These are phyloP conservation scores for Solea senegalensis DNA, from an alignment of 2,113 vertebrate genomes.

Conservation along the genomic window DNA sequence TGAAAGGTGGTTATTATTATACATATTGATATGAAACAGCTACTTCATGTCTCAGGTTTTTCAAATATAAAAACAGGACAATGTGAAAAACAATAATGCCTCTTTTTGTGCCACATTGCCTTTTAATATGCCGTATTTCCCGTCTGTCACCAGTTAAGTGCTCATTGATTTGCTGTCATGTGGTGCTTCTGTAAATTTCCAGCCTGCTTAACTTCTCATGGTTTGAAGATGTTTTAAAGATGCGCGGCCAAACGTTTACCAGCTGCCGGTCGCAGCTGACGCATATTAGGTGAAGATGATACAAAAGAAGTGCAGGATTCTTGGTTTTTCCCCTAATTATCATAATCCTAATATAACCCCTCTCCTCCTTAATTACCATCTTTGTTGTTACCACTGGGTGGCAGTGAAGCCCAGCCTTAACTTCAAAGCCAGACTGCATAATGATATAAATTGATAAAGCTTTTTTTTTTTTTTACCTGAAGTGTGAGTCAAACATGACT, in stretches of 20 bases:
- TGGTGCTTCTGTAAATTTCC: too few species aligned
- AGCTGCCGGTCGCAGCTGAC: background rate
- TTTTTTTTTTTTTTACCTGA: slow-evolving; percentile 68
- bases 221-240: background rate
- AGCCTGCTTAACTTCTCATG: background rate
- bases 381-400: slow-evolving; percentile 73
- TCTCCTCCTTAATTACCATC: background rate
- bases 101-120: too few species aligned
- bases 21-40: too few species aligned
- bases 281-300: background rate
- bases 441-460: slow-evolving; percentile 62
- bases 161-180: too few species aligned
- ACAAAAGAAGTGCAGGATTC: background rate
- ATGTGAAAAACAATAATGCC: too few species aligned
- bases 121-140: too few species aligned
- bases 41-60: too few species aligned
- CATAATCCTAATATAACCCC: background rate
- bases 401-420: slow-evolving; percentile 70
- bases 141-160: too few species aligned
- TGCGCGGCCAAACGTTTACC: background rate
- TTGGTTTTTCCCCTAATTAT: background rate
- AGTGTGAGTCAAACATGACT: slow-evolving; percentile 67
- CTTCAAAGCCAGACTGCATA: slow-evolving; percentile 45
- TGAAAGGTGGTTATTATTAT: too few species aligned
- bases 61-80: too few species aligned